Evolutionary conservation across 1,140 invertebrate genomes (phyloP).

Genomic region (Zaprionus nigranus): DNA sequence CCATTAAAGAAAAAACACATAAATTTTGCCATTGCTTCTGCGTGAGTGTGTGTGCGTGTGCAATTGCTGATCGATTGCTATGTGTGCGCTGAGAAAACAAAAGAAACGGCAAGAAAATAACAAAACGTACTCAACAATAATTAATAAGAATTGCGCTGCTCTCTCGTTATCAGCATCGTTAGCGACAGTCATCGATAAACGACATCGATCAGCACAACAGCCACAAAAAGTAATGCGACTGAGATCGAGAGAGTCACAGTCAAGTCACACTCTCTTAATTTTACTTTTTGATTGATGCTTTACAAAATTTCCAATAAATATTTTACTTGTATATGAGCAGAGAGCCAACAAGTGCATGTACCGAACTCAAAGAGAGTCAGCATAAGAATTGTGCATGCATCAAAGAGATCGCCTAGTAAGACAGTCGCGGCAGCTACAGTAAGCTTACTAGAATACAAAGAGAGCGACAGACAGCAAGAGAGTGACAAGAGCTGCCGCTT

Average conservation of each 20-base stretch:
- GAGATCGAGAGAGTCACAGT: background rate
- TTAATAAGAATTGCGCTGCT: constrained; percentile 24
- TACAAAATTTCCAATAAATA: constrained; percentile 16
- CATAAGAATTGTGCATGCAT: background rate
- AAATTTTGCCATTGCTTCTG: constrained; percentile 8
- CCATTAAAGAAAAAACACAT: constrained; percentile 14
- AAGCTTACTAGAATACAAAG: background rate
- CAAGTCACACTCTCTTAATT: background rate
- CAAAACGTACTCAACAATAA: constrained; percentile 15
- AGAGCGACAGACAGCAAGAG: background rate
- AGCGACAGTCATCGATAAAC: constrained; percentile 26
- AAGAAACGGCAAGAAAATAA: constrained; percentile 21
- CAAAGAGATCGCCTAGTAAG: no score
- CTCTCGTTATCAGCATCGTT: constrained; percentile 12
- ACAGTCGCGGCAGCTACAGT: no score
- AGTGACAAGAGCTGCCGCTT: no score
- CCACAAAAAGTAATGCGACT: constrained; percentile 14
- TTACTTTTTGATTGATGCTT: background rate
- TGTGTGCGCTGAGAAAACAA: constrained; percentile 40
- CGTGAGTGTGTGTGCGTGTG: constrained; percentile 35
- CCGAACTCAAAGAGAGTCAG: background rate
- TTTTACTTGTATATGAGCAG: background rate
- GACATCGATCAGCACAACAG: background rate
- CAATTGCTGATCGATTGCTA: constrained; percentile 74
- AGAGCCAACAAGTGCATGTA: background rate